Conservation (phyloP, 2,113 vertebrate genomes). For the Drymodes brunneopygia region DNA sequence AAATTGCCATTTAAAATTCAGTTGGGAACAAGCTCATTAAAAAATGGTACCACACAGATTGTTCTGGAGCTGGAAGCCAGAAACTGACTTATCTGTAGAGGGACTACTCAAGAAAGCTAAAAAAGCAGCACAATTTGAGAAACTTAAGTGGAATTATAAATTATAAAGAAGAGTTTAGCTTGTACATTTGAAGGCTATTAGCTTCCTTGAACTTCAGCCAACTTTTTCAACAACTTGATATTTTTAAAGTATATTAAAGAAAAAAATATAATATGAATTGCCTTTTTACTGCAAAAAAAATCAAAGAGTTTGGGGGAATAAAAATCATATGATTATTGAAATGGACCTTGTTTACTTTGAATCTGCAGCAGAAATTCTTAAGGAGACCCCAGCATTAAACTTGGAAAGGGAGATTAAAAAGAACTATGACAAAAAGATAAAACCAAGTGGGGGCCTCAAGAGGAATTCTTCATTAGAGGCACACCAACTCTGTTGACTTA, state of each 20-base stretch:
- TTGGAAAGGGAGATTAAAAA: background rate
- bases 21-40: background rate
- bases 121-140: background rate
- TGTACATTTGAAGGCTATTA: background rate
- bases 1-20: background rate
- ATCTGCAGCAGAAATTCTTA: slow-evolving; percentile 2
- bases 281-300: background rate
- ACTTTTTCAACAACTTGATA: background rate
- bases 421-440: background rate
- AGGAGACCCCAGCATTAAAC: background rate
- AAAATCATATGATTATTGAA: background rate
- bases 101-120: background rate
- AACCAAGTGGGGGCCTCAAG: slow-evolving; percentile 22
- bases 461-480: slow-evolving; percentile 38
- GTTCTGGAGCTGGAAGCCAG: background rate
- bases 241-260: background rate
- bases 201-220: background rate
- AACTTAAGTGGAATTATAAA: background rate
- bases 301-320: background rate
- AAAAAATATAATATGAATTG: rapidly evolving
- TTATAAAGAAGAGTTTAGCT: background rate
- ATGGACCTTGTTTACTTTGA: background rate
- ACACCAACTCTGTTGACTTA: slow-evolving; percentile 19
- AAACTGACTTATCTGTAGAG: background rate
- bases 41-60: background rate